Evolutionary conservation across 2,113 vertebrate species (phyloP).

Genomic region (Hirundichthys speculiger): DNA sequence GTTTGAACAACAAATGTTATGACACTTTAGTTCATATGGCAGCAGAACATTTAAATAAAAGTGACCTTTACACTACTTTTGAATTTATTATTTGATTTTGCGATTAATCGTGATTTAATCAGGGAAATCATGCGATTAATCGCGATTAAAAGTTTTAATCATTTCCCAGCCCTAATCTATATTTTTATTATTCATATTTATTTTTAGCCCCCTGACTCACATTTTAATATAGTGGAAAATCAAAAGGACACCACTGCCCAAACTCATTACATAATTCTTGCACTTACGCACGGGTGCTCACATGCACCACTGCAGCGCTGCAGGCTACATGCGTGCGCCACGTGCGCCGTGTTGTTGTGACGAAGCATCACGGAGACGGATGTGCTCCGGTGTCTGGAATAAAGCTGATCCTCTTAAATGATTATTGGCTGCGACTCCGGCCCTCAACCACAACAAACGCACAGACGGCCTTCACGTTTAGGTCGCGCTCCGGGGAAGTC

Average conservation of each 20-base stretch:
- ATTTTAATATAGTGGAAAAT: conserved; percentile 16
- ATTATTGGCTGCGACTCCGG: conserved; percentile 56
- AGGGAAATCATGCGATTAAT: too few species aligned
- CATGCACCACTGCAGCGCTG: conserved; percentile 10
- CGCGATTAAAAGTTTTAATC: too few species aligned
- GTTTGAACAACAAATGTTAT: too few species aligned
- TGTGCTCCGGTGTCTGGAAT: conserved; percentile 69
- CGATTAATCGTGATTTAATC: too few species aligned
- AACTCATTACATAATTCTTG: conserved; percentile 59
- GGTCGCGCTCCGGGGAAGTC: conserved; percentile 8
- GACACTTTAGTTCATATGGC: too few species aligned
- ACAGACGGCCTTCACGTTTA: conserved; percentile 30
- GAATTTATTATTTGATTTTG: too few species aligned
- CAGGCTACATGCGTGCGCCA: conserved; percentile 53
- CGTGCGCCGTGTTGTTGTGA: conserved; percentile 65
- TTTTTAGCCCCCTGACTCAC: conserved; percentile 23
- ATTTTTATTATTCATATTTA: neutral
- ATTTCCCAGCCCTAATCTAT: too few species aligned
- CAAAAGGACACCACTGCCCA: conserved; percentile 34
- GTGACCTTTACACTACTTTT: too few species aligned
- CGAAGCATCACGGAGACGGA: conserved; percentile 42
- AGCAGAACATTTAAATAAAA: too few species aligned
- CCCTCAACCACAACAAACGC: conserved; percentile 16
- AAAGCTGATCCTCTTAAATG: conserved; percentile 78
- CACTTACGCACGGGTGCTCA: conserved; percentile 56